Evolutionary conservation across 2,797 vertebrate genomes (phyloP).

Genomic region (Mormyrops attenuatus): DNA sequence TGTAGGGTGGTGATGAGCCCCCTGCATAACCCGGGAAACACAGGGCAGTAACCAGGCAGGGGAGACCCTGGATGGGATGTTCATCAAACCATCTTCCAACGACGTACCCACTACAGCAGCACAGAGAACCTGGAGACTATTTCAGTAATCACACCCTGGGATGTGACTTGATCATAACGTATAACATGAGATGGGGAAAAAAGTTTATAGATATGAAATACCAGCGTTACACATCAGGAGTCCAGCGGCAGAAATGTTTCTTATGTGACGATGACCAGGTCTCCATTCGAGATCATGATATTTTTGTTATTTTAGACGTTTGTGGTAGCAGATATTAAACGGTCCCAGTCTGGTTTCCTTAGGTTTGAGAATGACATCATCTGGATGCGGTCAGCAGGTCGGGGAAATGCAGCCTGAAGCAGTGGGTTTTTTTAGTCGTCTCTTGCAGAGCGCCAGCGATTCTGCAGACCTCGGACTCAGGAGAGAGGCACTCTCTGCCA

Average conservation of each 20-base stretch:
- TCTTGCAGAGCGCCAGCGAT: background rate
- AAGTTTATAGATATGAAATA: background rate
- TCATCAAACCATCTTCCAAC: background rate
- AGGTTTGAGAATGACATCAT: background rate
- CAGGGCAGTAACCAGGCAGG: background rate
- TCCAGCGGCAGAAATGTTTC: background rate
- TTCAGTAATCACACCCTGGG: background rate
- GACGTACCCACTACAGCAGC: background rate
- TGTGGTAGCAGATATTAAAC: constrained; percentile 4
- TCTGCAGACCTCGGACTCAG: background rate
- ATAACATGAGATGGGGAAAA: background rate
- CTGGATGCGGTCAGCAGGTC: background rate
- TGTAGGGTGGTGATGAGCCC: background rate
- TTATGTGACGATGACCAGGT: background rate
- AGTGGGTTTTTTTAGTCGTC: background rate
- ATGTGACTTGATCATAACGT: background rate
- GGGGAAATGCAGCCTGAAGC: background rate
- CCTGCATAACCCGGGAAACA: background rate
- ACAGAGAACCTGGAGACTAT: background rate
- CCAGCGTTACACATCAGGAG: background rate
- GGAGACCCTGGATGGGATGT: background rate
- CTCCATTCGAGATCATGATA: background rate
- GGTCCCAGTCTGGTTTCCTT: background rate
- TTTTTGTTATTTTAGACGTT: background rate
- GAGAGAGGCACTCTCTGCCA: background rate